These are phyloP conservation scores for Lepeophtheirus nordmannii DNA, from an alignment of 2,888 invertebrate genomes.

Conservation along the genomic window DNA sequence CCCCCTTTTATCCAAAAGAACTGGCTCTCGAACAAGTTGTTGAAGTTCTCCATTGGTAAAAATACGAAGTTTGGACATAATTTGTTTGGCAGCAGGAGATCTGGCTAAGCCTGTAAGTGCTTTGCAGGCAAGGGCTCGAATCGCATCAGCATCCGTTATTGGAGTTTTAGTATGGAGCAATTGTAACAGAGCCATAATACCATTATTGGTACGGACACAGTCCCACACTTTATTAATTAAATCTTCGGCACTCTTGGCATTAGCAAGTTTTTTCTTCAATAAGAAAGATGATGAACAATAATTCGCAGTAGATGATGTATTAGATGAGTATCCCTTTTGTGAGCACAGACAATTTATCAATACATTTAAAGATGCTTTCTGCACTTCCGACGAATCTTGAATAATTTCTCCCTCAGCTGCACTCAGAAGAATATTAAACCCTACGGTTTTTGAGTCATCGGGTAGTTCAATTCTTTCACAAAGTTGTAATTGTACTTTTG, in stretches of 20 bases:
- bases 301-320: not conserved
- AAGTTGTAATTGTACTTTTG: conserved; percentile 47
- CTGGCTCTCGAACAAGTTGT: conserved; percentile 87
- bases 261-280: conserved; percentile 27
- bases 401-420: conserved; percentile 17
- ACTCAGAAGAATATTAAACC: conserved; percentile 24
- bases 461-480: conserved; percentile 37
- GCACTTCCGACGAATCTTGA: conserved; percentile 52
- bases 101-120: conserved; percentile 82
- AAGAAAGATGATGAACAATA: conserved; percentile 27
- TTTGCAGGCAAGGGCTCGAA: conserved; percentile 79
- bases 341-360: conserved; percentile 88
- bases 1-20: conserved; percentile 83
- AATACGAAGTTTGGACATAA: conserved; percentile 82
- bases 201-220: conserved; percentile 79
- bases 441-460: conserved; percentile 58
- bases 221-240: conserved; percentile 86
- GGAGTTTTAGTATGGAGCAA: conserved; percentile 82
- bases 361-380: conserved; percentile 73
- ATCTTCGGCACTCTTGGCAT: conserved; percentile 44
- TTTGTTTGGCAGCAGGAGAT: conserved; percentile 79
- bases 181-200: conserved; percentile 80
- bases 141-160: conserved; percentile 88
- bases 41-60: conserved; percentile 85
- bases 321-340: conserved; percentile 45